Conservation (phyloP, 2,888 invertebrate genomes). For the Steromphala cineraria region DNA sequence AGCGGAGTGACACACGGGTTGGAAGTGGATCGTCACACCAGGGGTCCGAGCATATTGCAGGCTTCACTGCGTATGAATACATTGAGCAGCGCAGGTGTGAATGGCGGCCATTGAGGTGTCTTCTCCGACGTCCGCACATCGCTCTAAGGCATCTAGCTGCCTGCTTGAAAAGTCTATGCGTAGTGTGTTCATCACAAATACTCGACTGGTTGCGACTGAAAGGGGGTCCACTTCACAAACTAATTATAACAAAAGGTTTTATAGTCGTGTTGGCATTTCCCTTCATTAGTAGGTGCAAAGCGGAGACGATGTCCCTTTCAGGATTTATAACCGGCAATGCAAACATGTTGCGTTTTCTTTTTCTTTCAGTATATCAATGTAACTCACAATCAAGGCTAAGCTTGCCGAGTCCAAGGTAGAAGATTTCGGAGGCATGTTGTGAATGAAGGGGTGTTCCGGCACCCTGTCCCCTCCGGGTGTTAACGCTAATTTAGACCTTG, state of each 20-base stretch:
- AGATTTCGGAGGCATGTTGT: no score
- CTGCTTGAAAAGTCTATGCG: neutral
- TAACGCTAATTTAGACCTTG: no score
- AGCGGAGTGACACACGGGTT: neutral
- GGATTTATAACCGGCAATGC: neutral
- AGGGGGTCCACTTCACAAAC: neutral
- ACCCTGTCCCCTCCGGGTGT: no score
- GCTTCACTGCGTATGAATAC: neutral
- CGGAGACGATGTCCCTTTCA: neutral
- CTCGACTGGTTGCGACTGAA: neutral
- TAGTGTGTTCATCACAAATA: neutral
- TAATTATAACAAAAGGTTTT: slow-evolving; percentile 8
- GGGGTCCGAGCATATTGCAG: neutral
- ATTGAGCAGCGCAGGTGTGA: neutral
- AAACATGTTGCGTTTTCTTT: neutral
- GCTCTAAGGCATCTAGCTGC: neutral
- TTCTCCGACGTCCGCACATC: neutral
- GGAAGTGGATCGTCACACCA: neutral
- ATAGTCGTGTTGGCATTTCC: neutral
- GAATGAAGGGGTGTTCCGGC: no score
- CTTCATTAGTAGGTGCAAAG: slow-evolving; percentile 4
- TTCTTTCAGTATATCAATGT: no score
- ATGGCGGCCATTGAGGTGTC: neutral
- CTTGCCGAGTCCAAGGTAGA: no score
- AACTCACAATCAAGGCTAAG: no score